phyloP scores from a whole-genome alignment of 2,113 vertebrate species.

The Nycticryphes semicollaris region DNA sequence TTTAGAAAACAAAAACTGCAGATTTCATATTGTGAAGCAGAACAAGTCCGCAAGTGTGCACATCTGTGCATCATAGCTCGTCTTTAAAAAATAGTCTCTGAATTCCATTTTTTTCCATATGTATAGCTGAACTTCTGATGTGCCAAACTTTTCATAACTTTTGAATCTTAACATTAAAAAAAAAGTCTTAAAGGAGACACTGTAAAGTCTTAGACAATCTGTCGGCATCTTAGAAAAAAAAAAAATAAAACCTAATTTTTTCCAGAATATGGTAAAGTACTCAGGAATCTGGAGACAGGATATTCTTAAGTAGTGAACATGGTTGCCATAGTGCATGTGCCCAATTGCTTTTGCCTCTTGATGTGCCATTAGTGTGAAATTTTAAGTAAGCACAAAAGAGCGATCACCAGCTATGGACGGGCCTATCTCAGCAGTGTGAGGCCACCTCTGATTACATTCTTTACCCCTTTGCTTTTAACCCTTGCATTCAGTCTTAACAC shows the following conservation, averaged over 20 bases:
- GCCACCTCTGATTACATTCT: slow-evolving; percentile 75
- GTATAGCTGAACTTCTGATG: slow-evolving; percentile 83
- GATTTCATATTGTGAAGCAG: slow-evolving; percentile 81
- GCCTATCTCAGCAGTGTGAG: slow-evolving; percentile 73
- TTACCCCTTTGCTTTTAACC: slow-evolving; percentile 74
- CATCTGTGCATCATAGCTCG: slow-evolving; percentile 74
- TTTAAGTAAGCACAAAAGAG: slow-evolving; percentile 79
- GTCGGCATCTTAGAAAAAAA: slow-evolving; percentile 86
- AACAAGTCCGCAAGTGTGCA: slow-evolving; percentile 80
- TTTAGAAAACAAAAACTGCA: slow-evolving; percentile 82
- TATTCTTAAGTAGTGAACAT: slow-evolving; percentile 81
- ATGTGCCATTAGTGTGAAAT: slow-evolving; percentile 74
- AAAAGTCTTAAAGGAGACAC: slow-evolving; percentile 89
- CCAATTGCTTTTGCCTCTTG: slow-evolving; percentile 77
- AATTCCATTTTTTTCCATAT: slow-evolving; percentile 79
- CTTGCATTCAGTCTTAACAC: slow-evolving; percentile 88
- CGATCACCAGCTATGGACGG: slow-evolving; percentile 79
- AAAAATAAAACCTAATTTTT: slow-evolving; percentile 76
- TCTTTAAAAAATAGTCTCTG: slow-evolving; percentile 71
- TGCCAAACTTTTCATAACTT: slow-evolving; percentile 93
- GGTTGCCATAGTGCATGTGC: slow-evolving; percentile 79
- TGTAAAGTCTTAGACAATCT: slow-evolving; percentile 96
- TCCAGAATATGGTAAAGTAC: slow-evolving; percentile 86
- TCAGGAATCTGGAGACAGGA: slow-evolving; percentile 91
- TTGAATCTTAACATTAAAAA: slow-evolving; percentile 82